Percentiles rank a stretch among this genome's conserved stretches.
phyloP scores from a whole-genome alignment of 2,113 vertebrate species.

The Tringa solitaria region DNA sequence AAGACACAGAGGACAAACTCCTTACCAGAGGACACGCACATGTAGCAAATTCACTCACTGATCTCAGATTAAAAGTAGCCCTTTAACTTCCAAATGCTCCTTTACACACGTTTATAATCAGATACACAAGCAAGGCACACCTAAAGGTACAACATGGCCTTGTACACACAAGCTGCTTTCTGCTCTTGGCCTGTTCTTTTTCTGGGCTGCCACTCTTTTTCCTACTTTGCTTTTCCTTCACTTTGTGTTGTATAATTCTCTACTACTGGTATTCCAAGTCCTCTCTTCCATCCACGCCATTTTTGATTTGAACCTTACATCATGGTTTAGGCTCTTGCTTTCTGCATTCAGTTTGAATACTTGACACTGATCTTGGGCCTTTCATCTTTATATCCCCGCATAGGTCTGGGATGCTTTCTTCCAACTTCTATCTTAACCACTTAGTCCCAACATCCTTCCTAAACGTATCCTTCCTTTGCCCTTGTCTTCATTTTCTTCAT shows the following conservation, averaged over 20 bases:
- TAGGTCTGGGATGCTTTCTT: background rate
- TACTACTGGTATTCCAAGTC: background rate
- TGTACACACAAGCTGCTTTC: background rate
- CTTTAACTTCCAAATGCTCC: background rate
- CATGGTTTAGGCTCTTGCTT: background rate
- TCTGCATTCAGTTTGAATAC: background rate
- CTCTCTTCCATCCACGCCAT: background rate
- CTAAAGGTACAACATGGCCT: background rate
- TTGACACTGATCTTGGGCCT: background rate
- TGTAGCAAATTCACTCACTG: background rate
- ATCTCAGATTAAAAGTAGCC: background rate
- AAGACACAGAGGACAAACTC: fast-evolving
- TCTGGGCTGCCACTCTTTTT: background rate
- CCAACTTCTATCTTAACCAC: background rate
- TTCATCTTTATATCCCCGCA: background rate
- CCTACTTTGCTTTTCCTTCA: background rate
- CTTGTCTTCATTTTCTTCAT: background rate
- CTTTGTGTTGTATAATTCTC: background rate
- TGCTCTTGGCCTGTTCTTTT: background rate
- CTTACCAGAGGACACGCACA: background rate
- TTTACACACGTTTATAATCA: background rate
- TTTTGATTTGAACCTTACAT: background rate
- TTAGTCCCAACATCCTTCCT: background rate
- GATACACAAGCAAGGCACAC: background rate
- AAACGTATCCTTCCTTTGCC: background rate